These are phyloP conservation scores for Callitettix versicolor DNA, from an alignment of 1,140 invertebrate species.

Conservation along the genomic window DNA sequence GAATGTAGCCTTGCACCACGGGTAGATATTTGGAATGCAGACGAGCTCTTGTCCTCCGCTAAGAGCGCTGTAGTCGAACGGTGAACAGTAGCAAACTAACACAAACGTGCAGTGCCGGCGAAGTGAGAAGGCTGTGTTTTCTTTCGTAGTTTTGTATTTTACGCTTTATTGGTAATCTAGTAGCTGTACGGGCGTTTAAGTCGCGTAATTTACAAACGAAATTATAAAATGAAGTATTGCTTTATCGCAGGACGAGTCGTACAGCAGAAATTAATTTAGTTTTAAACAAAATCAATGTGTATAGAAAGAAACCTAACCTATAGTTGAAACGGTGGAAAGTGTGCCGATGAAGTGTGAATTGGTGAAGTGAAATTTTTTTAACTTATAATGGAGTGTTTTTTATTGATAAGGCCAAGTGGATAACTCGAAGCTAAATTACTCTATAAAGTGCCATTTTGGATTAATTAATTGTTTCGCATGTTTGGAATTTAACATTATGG, in stretches of 20 bases:
- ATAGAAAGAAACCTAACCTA: too few relatives aligned
- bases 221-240: too few relatives aligned
- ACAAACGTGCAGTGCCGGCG: conserved; percentile 1
- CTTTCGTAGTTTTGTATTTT: neutral
- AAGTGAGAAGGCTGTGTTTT: neutral
- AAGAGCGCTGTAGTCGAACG: neutral
- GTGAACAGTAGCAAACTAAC: conserved; percentile 3
- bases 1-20: conserved; percentile 9
- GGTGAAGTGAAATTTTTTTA: neutral
- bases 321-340: too few relatives aligned
- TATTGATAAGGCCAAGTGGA: conserved; percentile 10
- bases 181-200: too few relatives aligned
- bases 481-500: too few relatives aligned
- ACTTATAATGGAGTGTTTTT: conserved; percentile 4
- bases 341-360: neutral
- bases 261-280: neutral
- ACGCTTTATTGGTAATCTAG: neutral
- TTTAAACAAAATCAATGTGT: neutral
- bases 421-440: neutral
- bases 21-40: conserved; percentile 6
- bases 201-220: too few relatives aligned
- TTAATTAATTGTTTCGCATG: neutral
- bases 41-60: conserved; percentile 3
- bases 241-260: too few relatives aligned
- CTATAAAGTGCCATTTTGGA: conserved; percentile 10